phyloP scores from a whole-genome alignment of 2,113 vertebrate genomes.

The Anthoscopus minutus region DNA sequence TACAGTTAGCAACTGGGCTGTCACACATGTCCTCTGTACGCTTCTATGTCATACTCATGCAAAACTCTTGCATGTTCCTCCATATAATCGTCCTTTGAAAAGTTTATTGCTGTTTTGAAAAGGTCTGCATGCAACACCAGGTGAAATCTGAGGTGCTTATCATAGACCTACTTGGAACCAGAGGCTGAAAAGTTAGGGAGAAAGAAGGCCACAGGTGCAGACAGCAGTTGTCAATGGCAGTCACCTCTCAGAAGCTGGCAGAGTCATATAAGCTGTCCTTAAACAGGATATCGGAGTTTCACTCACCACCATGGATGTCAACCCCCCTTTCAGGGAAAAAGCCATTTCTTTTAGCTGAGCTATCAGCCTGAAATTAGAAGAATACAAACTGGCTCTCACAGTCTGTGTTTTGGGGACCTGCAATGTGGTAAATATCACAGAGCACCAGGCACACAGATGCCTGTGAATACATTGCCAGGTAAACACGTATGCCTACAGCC shows the following conservation, averaged over 20 bases:
- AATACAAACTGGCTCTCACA: background rate
- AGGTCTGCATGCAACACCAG: background rate
- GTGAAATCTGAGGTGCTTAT: background rate
- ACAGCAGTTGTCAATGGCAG: background rate
- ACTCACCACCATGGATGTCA: background rate
- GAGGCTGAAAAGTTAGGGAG: background rate
- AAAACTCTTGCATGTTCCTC: background rate
- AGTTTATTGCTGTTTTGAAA: background rate
- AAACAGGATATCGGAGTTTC: background rate
- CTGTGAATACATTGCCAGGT: background rate
- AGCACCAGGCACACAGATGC: background rate
- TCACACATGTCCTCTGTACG: background rate
- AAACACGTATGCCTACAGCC: background rate
- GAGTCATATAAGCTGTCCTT: background rate
- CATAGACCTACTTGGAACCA: background rate
- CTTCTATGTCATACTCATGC: background rate
- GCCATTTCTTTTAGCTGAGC: background rate
- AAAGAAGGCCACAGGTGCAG: background rate
- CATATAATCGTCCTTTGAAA: background rate
- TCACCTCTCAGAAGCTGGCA: background rate
- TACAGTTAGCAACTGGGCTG: background rate
- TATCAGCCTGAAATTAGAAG: background rate
- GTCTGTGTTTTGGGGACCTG: background rate
- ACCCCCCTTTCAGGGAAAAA: background rate
- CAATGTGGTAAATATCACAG: background rate